A percentile compares a stretch with the other conserved stretches of the same genome.
Conservation (phyloP, 2,113 vertebrate species). For the human region DNA sequence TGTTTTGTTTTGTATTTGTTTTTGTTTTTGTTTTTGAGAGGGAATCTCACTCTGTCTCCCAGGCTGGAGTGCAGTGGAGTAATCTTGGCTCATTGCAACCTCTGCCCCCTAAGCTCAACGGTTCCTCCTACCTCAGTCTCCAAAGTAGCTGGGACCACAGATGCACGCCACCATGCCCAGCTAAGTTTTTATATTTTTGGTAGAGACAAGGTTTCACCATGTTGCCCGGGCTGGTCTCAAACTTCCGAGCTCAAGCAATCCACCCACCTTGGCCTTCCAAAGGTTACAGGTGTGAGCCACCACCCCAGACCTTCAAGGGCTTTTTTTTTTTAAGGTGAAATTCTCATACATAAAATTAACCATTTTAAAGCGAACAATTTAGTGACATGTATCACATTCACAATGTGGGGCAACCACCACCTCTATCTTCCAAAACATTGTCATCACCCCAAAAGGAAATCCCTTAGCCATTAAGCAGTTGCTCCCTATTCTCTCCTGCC, state of each 20-base stretch:
- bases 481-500: not conserved
- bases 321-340: not conserved
- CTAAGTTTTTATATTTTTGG: not conserved
- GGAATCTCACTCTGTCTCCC: not conserved
- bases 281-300: not conserved
- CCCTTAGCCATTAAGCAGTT: not conserved
- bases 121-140: not conserved
- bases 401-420: not conserved
- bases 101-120: not conserved
- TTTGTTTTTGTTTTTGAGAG: not conserved
- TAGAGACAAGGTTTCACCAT: not conserved
- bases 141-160: not conserved
- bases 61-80: not conserved
- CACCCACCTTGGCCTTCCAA: not conserved
- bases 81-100: not conserved
- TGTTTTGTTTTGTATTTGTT: too few relatives aligned
- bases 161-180: not conserved
- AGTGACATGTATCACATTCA: not conserved
- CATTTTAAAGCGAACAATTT: not conserved
- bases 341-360: not conserved
- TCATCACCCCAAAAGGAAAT: not conserved
- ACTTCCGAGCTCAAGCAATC: not conserved
- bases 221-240: not conserved
- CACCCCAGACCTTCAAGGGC: not conserved
- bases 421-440: constrained; percentile 1